phyloP scores from a whole-genome alignment of 2,797 vertebrate genomes.

The Steatocranus sp. region DNA sequence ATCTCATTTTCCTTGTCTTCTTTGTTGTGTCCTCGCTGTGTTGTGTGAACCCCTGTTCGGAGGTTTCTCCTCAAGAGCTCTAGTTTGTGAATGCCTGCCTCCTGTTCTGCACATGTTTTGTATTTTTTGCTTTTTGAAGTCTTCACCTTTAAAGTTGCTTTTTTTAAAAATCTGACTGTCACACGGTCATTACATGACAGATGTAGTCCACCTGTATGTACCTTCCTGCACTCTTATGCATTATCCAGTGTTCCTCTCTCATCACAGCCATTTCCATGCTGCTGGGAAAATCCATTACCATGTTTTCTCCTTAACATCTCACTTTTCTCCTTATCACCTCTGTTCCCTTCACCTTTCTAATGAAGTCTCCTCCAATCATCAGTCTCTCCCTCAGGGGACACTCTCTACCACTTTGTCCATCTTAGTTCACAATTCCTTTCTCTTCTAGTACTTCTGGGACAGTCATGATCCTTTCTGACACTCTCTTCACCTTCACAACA shows the following conservation, averaged over 20 bases:
- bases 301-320: background rate
- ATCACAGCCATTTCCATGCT: rapidly evolving
- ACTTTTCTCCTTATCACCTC: background rate
- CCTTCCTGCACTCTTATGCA: rapidly evolving
- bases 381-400: rapidly evolving
- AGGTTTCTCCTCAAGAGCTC: background rate
- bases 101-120: background rate
- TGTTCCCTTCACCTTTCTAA: background rate
- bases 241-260: background rate
- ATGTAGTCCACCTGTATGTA: rapidly evolving
- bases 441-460: background rate
- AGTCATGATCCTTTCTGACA: background rate
- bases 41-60: rapidly evolving
- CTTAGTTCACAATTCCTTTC: background rate
- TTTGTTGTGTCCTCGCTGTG: rapidly evolving
- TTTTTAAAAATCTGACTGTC: rapidly evolving
- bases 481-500: background rate
- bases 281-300: background rate
- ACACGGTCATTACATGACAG: rapidly evolving
- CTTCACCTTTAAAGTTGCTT: rapidly evolving
- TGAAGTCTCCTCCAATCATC: background rate
- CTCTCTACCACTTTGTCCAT: background rate
- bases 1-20: background rate
- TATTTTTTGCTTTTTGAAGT: background rate
- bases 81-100: background rate